Evolutionary conservation across 2,797 vertebrate species (phyloP), one percentile per base, ranked within the genome.

Genomic region (Sorex maritimensis): DNA sequence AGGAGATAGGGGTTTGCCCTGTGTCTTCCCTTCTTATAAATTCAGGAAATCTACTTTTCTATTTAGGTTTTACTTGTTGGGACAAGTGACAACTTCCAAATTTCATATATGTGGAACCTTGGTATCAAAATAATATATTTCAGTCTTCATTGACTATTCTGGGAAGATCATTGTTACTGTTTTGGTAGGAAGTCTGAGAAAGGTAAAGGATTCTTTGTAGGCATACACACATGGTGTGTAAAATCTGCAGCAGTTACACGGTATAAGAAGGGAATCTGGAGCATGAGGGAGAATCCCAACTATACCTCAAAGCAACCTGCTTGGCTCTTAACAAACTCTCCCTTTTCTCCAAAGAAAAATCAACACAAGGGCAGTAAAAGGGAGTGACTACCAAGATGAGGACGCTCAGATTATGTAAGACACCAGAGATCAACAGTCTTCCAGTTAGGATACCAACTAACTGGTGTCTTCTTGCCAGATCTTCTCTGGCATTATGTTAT

Each of bases 141-240:
- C 52, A 55, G 52, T 17, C 52, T 55, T 55, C 17, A 55, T 55
- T 14, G 63, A 86, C 30, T 23, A 77, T 34, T 72, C 30, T 78
- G 15, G 26, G 26, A 13, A 72, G 26, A 67, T 26, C 12, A 44
- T 4, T 15, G 30, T 55, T 55, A 55, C 17, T 55, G 13, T 55
- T 55, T 38, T 19, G 21, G 21, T 21, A 63, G 41, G 30, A 71
- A 26, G 8, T 24, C 23, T 65, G 19, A 21, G 41, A 44, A 72
- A 72, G 8, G 24, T 23, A 55, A 55, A 55, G 12, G 52, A 55
- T 15, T 55, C 17, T 55, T 55, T 55, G 13, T 55, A 14, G 52
- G 17, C 0, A 4, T 30, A n/a, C 38, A 13, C 2, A 21, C 4
- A 7, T 2, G 38, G 24, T 5, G 2, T 61, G 19, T 71, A 63